Evolutionary conservation across 2,113 vertebrate species (phyloP).

Genomic region (Gopherus evgoodei): DNA sequence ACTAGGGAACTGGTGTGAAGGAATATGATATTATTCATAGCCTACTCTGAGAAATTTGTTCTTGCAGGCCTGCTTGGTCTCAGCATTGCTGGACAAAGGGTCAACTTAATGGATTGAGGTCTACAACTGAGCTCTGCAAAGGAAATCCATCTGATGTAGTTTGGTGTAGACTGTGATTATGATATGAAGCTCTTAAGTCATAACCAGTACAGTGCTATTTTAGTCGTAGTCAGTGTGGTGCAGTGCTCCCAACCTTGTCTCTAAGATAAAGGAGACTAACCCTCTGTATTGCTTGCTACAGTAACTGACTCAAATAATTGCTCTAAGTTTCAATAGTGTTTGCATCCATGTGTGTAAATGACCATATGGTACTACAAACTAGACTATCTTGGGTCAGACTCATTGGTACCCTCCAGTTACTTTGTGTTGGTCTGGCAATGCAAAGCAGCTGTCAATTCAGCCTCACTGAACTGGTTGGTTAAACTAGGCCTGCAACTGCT

Average conservation of each 20-base stretch:
- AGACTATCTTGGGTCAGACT: background rate
- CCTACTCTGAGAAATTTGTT: background rate
- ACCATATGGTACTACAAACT: background rate
- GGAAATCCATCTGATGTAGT: background rate
- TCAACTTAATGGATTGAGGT: background rate
- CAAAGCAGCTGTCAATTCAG: slow-evolving; percentile 18
- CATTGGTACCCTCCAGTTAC: background rate
- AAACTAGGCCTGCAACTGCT: background rate
- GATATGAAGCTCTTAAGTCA: background rate
- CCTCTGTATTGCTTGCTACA: background rate
- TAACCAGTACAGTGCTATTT: background rate
- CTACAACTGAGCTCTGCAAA: background rate
- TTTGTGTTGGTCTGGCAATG: background rate
- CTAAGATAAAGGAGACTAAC: slow-evolving; percentile 10
- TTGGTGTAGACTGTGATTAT: background rate
- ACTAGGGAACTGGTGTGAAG: background rate
- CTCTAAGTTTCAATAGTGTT: slow-evolving; percentile 15
- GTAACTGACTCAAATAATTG: slow-evolving; percentile 5
- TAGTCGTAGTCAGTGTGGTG: background rate
- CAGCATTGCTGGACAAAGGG: too few relatives aligned
- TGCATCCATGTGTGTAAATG: background rate
- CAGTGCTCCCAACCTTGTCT: background rate
- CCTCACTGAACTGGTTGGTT: background rate
- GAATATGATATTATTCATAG: background rate
- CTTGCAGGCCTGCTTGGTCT: background rate